Evolutionary conservation across 37 sponge, comb jelly and placozoan genomes (phyloP), one percentile per base, ranked within the genome.

Genomic region (Tethya wilhelma): DNA sequence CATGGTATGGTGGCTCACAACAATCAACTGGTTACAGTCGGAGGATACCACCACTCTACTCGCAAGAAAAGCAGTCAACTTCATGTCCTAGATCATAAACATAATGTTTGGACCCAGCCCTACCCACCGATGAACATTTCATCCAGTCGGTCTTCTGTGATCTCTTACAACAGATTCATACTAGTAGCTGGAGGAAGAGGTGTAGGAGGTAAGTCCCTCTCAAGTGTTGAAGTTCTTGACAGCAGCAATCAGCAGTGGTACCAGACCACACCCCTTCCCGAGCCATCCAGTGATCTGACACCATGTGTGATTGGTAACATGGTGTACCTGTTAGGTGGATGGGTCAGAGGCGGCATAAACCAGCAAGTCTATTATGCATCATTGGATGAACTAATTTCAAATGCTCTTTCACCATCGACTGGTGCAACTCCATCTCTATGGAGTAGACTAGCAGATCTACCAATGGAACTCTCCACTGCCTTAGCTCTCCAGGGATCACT

Each of bases 81-180:
- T n/a, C n/a, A n/a, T n/a, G n/a, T n/a, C n/a, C n/a, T n/a, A n/a
- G n/a, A n/a, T n/a, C n/a, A n/a, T n/a, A n/a, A n/a, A n/a, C n/a
- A n/a, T n/a, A n/a, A n/a, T n/a, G n/a, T n/a, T n/a, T 78, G 78
- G 78, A 37, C 30, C 46, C 49, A 63, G 32, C 78, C 78, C 37
- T 78, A 78, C 59, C 78, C 78, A 43, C 38, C 34, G 2, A 64
- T 78, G 66, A 65, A 65, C 37, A 78, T 46, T 33, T 65, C 66
- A 44, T 46, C 49, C 28, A 65, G 4, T 9, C 4, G 4, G 1
- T 36, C 44, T 28, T 37, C 78, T 78, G 78, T 46, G 5, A 46
- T 78, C 28, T n/a, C 26, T 28, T 78, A 64, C 46, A 28, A 40
- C 1, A 1, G 42, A 29, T 64, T 31, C 26, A 33, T 78, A 19